Base-by-base conservation (phyloP, 1,140 invertebrate species). In the Monochamus saltuarius region DNA sequence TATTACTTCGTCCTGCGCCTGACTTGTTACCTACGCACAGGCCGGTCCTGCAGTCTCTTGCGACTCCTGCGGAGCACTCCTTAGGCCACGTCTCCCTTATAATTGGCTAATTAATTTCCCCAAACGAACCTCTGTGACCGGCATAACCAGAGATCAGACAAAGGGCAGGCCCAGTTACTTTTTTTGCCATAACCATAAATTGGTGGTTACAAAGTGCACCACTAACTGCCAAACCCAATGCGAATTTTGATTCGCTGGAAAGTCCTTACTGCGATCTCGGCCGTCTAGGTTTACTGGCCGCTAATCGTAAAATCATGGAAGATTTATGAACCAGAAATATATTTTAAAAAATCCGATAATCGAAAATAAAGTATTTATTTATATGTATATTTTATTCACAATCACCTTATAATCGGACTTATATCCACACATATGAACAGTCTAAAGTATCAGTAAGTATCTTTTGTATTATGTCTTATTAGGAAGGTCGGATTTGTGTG, bases 51-150 rank as follows among this genome's bases (percentile, higher is more conserved):
- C 22, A 2, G 6, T 6, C 22, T 29, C 22, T 6, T 29, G 22
- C 22, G 22, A 6, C 6, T 29, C 22, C 22, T 29, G 22, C 22
- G 22, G 22, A 29, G 22, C 22, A 29, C 22, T 29, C 52, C 36
- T 40, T 54, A 43, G 50, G 22, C 61, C 61, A 60, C 62, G 61
- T 72, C 64, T 68, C 61, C 65, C 62, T 65, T 65, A 72, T 71
- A 72, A 72, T 72, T 72, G 70, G 70, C 65, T 72, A 72, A 72
- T 72, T 72, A 72, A 72, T 72, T 72, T 69, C 65, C 65, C 65
- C 53, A 71, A 71, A 65, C 66, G 65, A 72, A 69, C 67, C 62
- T 51, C 62, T 69, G 64, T 65, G 65, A 66, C 66, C 59, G 65
- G 57, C 61, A 37, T 51, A 57, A 54, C 57, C 61, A 43, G 36